Conservation (phyloP, 2,797 vertebrate species). For the Alca torda region DNA sequence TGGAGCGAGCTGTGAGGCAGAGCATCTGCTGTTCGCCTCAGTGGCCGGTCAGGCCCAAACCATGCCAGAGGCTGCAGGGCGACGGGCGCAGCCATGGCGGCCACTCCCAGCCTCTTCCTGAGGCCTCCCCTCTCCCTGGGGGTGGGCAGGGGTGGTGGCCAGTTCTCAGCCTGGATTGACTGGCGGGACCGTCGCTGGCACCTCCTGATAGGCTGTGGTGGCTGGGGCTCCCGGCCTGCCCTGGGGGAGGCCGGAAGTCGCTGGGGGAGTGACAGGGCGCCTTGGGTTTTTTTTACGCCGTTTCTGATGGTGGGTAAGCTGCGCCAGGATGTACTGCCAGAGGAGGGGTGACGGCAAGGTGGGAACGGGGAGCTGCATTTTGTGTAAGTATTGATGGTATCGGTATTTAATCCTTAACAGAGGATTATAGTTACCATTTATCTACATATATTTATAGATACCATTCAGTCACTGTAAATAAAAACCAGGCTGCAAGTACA, state of each 20-base stretch:
- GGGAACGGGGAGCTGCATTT: fast-evolving
- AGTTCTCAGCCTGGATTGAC: fast-evolving
- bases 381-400: not conserved
- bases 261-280: no score
- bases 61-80: fast-evolving
- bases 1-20: not conserved
- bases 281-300: fast-evolving
- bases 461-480: not conserved
- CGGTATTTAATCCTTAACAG: not conserved
- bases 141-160: no score
- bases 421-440: not conserved
- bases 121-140: not conserved
- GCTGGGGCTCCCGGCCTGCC: not conserved
- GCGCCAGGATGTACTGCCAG: fast-evolving
- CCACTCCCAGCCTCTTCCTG: not conserved
- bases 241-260: not conserved
- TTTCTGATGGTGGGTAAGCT: not conserved
- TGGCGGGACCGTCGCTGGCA: fast-evolving
- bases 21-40: not conserved
- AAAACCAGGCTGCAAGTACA: not conserved
- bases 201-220: fast-evolving
- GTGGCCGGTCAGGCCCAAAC: not conserved
- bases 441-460: not conserved
- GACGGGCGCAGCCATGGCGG: fast-evolving
- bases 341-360: fast-evolving